Conservation (phyloP, 1,140 invertebrate genomes). For the Brachionus calyciflorus region DNA sequence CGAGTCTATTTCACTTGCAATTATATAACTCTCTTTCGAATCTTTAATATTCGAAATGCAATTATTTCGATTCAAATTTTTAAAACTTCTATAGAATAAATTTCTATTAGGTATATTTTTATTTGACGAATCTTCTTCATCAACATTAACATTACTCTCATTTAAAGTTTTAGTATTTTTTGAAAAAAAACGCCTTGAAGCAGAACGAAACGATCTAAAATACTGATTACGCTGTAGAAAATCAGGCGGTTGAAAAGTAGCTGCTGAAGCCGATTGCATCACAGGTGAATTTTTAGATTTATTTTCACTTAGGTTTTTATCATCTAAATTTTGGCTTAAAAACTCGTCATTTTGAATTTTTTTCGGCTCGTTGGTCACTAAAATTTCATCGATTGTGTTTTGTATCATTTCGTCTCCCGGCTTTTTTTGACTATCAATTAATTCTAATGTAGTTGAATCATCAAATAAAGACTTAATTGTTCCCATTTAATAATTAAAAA, state of each 20-base stretch:
- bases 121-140: slow-evolving; percentile 8
- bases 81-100: slow-evolving; percentile 42
- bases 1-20: not conserved
- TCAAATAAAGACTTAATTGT: slow-evolving; percentile 33
- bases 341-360: slow-evolving; percentile 8
- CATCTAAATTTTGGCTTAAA: not conserved
- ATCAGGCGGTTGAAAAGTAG: slow-evolving; percentile 34
- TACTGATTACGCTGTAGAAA: slow-evolving; percentile 22
- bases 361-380: slow-evolving; percentile 17
- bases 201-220: slow-evolving; percentile 46
- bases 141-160: not conserved
- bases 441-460: slow-evolving; percentile 34
- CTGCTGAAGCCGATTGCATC: slow-evolving; percentile 28
- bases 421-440: slow-evolving; percentile 6
- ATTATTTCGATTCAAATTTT: slow-evolving; percentile 31
- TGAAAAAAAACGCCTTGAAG: slow-evolving; percentile 37
- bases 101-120: slow-evolving; percentile 18
- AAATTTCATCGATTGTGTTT: not conserved
- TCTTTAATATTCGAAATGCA: slow-evolving; percentile 9
- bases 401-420: not conserved
- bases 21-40: not conserved
- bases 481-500: slow-evolving; percentile 29
- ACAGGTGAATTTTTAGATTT: not conserved
- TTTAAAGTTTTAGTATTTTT: slow-evolving; percentile 10
- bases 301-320: not conserved